Evolutionary conservation across 2,888 invertebrate genomes (phyloP), one percentile per base, ranked within the genome.

Genomic region (Pristionchus fissidentatus): DNA sequence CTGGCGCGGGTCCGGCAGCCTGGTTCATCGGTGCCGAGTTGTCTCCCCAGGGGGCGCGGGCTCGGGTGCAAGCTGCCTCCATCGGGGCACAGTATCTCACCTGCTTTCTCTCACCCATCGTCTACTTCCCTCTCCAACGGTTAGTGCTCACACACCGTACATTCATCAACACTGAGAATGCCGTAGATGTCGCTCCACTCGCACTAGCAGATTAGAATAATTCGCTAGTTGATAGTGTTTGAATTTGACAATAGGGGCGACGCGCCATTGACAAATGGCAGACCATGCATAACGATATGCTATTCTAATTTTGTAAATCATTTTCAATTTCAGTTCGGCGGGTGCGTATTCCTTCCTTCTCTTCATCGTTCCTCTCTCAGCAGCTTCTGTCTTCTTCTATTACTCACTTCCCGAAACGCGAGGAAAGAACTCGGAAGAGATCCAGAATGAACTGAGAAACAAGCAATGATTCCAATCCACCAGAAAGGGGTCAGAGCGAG

Each of bases 1-100:
- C 89, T 29, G 90, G 90, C 29, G 88, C 90, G 5, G 90, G 90
- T 0, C 90, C 90, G 1, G 83, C 88, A 7, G 90, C 91, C 0
- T 86, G 89, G 84, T 90, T 90, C 38, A 83, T 91, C 46, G 89
- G 90, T 32, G 90, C 90, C 0, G 90, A 91, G 78, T 75, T 91
- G 13, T 88, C 90, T 2, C 85, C 87, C 8, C 84, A 85, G 13
- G 84, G 80, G 5, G 83, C 86, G 0, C 78, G 85, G 60, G 84
- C 87, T 2, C 86, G 84, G 52, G 85, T 88, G 19, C 88, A 89
- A 66, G 85, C 86, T 8, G 62, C 84, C 5, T 87, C 85, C 3
- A 85, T 86, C 29, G 79, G 85, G 19, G 77, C 87, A 29, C 88
- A 86, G 78, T 90, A 90, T 84, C 41, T 89, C 19, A 88, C 88